Evolutionary conservation across 2,113 vertebrate species (phyloP).

Genomic region (Petrocephalus microphthalmus): DNA sequence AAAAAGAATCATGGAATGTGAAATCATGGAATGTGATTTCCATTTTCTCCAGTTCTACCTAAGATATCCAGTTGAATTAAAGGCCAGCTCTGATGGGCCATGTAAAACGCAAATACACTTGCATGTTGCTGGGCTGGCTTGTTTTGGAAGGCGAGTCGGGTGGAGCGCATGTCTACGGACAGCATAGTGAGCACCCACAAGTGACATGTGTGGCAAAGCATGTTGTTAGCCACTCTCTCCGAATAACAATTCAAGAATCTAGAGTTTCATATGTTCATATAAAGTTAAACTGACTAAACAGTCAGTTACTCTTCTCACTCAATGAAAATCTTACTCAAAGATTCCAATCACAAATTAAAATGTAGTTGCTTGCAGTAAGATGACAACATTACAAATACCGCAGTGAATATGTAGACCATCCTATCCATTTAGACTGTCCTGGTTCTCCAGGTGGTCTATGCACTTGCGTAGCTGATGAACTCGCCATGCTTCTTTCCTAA

Average conservation of each 20-base stretch:
- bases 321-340: background rate
- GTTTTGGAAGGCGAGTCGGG: background rate
- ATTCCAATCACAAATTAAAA: background rate
- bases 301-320: background rate
- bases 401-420: background rate
- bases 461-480: background rate
- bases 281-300: too few species aligned
- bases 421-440: background rate
- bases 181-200: background rate
- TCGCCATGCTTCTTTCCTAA: constrained; percentile 39
- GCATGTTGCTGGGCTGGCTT: background rate
- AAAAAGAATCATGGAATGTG: background rate
- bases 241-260: background rate
- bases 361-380: background rate
- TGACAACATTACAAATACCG: background rate
- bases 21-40: background rate
- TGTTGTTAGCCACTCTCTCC: background rate
- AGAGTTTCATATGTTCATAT: background rate
- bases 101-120: background rate
- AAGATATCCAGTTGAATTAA: background rate
- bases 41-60: background rate
- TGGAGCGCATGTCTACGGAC: background rate
- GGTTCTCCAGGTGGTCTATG: background rate
- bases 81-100: background rate
- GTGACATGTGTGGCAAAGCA: background rate